These are phyloP conservation scores for Tachysurus vachellii DNA, from an alignment of 2,113 vertebrate species.

Conservation along the genomic window DNA sequence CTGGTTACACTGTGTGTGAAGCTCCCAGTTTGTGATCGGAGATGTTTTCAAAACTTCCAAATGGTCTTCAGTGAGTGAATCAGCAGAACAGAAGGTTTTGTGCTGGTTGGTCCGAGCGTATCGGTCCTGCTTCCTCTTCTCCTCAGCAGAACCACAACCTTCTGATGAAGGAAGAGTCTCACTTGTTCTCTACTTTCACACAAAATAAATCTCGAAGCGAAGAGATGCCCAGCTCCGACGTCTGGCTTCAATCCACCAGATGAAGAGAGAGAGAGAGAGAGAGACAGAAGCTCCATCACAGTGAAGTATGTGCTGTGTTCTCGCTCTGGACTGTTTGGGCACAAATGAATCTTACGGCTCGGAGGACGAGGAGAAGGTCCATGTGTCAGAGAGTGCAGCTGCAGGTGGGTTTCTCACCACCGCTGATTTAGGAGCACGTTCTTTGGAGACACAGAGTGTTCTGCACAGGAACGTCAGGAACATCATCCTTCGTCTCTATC, in stretches of 20 bases:
- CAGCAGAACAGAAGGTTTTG: neutral
- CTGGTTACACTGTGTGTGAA: neutral
- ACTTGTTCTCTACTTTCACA: slow-evolving; percentile 1
- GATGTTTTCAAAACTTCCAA: neutral
- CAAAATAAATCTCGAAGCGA: slow-evolving; percentile 36
- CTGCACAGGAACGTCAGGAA: slow-evolving; percentile 7
- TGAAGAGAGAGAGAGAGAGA: neutral
- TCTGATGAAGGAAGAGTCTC: slow-evolving; percentile 21
- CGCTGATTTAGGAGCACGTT: slow-evolving; percentile 32
- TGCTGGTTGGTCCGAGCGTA: too few relatives aligned
- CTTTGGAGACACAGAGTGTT: slow-evolving; percentile 31
- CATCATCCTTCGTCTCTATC: neutral
- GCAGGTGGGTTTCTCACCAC: slow-evolving; percentile 40
- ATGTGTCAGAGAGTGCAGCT: slow-evolving; percentile 49
- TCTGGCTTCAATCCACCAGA: slow-evolving; percentile 47
- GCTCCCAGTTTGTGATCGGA: too few relatives aligned
- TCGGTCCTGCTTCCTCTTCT: too few relatives aligned
- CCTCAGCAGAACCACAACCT: neutral
- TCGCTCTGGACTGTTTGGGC: slow-evolving; percentile 22
- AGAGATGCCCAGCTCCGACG: slow-evolving; percentile 7
- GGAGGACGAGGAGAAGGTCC: slow-evolving; percentile 12
- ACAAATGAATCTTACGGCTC: slow-evolving; percentile 43
- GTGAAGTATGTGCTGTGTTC: slow-evolving; percentile 45
- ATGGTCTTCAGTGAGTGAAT: neutral
- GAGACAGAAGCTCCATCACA: slow-evolving; percentile 53